These are phyloP conservation scores for Chelonus insularis DNA, from an alignment of 1,140 invertebrate genomes.

Conservation along the genomic window DNA sequence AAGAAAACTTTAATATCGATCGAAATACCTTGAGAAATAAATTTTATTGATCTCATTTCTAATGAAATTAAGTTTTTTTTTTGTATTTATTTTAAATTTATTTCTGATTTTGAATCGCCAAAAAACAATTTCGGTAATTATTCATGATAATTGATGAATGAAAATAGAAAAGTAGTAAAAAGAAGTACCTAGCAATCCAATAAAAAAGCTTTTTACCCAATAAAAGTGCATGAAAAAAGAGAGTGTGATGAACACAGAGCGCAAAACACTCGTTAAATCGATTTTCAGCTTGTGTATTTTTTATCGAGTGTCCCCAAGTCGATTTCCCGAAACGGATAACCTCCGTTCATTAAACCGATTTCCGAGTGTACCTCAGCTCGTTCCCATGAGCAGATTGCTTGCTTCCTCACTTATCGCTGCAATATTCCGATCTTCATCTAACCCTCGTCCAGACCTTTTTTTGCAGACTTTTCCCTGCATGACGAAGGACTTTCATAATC, in stretches of 20 bases:
- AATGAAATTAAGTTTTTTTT: no score
- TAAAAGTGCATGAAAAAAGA: no score
- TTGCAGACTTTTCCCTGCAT: conserved; percentile 7
- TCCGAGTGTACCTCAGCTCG: conserved; percentile 27
- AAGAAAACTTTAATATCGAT: no score
- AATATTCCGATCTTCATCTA: conserved; percentile 19
- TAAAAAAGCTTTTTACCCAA: no score
- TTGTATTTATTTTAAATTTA: no score
- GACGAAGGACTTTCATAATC: conserved; percentile 33
- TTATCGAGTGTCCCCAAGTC: conserved; percentile 3
- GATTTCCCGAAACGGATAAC: conserved; percentile 31
- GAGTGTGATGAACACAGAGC: neutral
- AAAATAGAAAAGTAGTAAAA: no score
- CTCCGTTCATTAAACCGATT: conserved; percentile 33
- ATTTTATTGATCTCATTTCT: no score
- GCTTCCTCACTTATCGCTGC: conserved; percentile 18
- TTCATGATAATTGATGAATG: no score
- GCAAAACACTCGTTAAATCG: conserved; percentile 27
- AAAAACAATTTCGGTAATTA: no score
- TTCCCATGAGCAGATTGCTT: conserved; percentile 26
- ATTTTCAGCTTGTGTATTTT: conserved; percentile 10
- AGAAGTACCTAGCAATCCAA: no score
- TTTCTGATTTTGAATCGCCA: no score
- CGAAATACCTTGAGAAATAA: no score
- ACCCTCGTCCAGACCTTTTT: conserved; percentile 15